A percentile compares a stretch with the other conserved stretches of the same genome.
These are phyloP conservation scores for Donacobius atricapilla DNA, from an alignment of 2,113 vertebrate genomes.

Conservation along the genomic window DNA sequence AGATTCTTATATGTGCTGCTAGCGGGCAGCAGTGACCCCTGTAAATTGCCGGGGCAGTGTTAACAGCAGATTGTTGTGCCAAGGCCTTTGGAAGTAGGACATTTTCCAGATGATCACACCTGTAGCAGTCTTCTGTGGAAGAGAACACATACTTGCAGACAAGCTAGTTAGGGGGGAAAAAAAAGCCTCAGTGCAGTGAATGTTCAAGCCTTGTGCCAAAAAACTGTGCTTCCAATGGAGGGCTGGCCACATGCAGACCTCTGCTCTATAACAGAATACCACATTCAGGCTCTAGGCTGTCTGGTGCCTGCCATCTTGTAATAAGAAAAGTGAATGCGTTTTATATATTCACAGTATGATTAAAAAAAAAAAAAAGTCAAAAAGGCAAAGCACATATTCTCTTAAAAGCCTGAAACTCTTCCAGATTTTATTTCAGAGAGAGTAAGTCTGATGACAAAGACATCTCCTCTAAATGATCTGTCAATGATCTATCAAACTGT, in stretches of 20 bases:
- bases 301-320: neutral
- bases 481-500: neutral
- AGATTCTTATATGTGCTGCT: neutral
- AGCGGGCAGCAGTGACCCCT: neutral
- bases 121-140: neutral
- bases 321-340: neutral
- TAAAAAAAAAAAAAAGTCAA: neutral
- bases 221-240: neutral
- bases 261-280: neutral
- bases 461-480: neutral
- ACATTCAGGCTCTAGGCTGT: neutral
- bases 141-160: neutral
- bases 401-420: neutral
- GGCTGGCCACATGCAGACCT: neutral
- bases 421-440: neutral
- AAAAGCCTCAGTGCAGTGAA: neutral
- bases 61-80: neutral
- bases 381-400: neutral
- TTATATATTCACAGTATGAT: neutral
- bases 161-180: neutral
- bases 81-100: neutral
- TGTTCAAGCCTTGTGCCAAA: neutral
- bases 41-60: neutral
- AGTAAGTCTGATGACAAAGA: neutral
- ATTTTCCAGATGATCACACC: neutral